Evolutionary conservation across 2,113 vertebrate genomes (phyloP).

Genomic region (Fulmarus glacialis): DNA sequence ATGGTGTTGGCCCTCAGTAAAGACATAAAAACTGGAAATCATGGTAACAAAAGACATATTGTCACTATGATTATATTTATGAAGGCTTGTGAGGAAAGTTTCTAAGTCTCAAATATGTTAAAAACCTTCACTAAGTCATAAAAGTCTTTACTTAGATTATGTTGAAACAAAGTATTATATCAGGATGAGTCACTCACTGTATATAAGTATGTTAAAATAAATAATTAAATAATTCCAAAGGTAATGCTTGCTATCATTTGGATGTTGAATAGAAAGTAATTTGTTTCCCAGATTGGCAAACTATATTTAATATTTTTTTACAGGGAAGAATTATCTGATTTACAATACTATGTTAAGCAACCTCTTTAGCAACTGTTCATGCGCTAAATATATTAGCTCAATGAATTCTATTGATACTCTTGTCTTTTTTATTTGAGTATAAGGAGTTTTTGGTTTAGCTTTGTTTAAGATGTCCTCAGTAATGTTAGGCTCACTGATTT

Average conservation of each 20-base stretch:
- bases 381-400: not conserved
- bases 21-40: not conserved
- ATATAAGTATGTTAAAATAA: slow-evolving; percentile 34
- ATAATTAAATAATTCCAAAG: slow-evolving; percentile 11
- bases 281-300: not conserved
- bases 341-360: not conserved
- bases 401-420: not conserved
- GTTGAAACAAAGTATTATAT: not conserved
- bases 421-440: not conserved
- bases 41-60: not conserved
- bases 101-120: not conserved
- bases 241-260: slow-evolving; percentile 9
- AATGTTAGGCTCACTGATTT: not conserved
- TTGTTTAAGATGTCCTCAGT: not conserved
- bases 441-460: not conserved
- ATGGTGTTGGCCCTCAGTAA: not conserved
- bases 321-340: not conserved
- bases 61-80: not conserved
- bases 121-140: not conserved
- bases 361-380: not conserved
- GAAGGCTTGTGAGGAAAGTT: not conserved
- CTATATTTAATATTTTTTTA: not conserved
- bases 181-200: not conserved
- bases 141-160: not conserved
- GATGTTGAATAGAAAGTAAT: not conserved